Base-by-base conservation (phyloP, 2,888 invertebrate species). In the Parnassius mnemosyne region DNA sequence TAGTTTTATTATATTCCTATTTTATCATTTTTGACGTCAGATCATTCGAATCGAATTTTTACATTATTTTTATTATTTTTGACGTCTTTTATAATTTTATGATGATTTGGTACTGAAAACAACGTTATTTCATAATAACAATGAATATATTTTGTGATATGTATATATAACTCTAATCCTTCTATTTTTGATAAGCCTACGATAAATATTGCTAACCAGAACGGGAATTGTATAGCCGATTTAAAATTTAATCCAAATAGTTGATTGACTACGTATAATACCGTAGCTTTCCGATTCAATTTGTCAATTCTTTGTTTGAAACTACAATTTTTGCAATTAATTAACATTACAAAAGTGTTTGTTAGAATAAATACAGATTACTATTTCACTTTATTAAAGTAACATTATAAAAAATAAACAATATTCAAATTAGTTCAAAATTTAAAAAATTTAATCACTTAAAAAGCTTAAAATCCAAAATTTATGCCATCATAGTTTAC, bases 101-200 rank as follows among this genome's bases (percentile, higher is more conserved):
- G 13, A 46, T 53, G 60, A 41, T 58, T 75, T 83, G 88, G 85
- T 83, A 85, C 87, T 87, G 87, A 84, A 88, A 88, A 87, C 85
- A 84, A 81, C 84, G 73, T 78, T 72, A 75, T 78, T 69, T 81
- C 76, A 80, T 83, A 82, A 79, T 81, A 83, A 85, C 87, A 86
- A 87, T 89, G 85, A 88, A 90, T 90, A 89, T 90, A 91, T 91
- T 91, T 91, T 91, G 89, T 90, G 89, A 90, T 90, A 89, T 16
- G 16, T 89, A 84, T 87, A 84, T 87, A 87, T 87, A 80, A 87
- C 84, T 87, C 80, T 89, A 86, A 88, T 81, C 88, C 87, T 89
- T 89, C 88, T 91, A 91, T 91, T 91, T 91, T 91, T 91, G 91
- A 91, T 91, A 91, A 84, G 88, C 87, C 87, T 87, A 85, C 84